Base-by-base conservation (phyloP, 2,113 vertebrate species). In the Nannobrachium achirus region DNA sequence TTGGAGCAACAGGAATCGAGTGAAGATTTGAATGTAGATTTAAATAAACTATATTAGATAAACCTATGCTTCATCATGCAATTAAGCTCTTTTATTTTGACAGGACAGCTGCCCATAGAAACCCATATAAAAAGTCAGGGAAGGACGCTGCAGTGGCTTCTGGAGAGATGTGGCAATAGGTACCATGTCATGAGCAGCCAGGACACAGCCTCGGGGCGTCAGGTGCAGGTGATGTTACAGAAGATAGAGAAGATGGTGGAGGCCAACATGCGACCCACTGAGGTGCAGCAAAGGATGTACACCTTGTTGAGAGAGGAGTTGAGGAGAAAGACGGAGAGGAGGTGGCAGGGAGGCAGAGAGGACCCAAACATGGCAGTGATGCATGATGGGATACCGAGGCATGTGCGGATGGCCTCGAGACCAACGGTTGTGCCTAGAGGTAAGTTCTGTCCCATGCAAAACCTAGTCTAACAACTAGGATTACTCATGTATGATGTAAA, bases 91-190 rank as follows among this genome's bases (percentile, higher is more conserved):
- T 33, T 3, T 25, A 1, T n/a, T 14, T 56, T n/a, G 56, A 44
- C 38, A 83, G 72, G 56, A 19, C 6, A 7, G 11, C 7, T 67
- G 13, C 3, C 55, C 8, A 65, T 84, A 20, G 44, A 84, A 58
- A 66, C 81, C 4, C 55, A 79, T 68, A 25, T 79, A 6, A 41
- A 19, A 0, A 59, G 10, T 1, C 68, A 79, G 15, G 65, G 66
- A 7, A 7, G 10, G 39, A 58, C 15, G 62, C 68, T 84, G 1
- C 65, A 20, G 4, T 70, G 71, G 73, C 71, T 86, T 49, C 42
- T 86, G 71, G 78, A 78, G 46, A 66, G 71, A 49, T 86, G 84
- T 45, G 25, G 73, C n/a, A 70, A 77, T 71, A 73, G 79, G 62
- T 71, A 77, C 65, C 76, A 81, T 16, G 53, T 80, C 1, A 7